These are phyloP conservation scores for Gymnoscopelus braueri DNA, from an alignment of 2,797 vertebrate genomes.

Conservation along the genomic window DNA sequence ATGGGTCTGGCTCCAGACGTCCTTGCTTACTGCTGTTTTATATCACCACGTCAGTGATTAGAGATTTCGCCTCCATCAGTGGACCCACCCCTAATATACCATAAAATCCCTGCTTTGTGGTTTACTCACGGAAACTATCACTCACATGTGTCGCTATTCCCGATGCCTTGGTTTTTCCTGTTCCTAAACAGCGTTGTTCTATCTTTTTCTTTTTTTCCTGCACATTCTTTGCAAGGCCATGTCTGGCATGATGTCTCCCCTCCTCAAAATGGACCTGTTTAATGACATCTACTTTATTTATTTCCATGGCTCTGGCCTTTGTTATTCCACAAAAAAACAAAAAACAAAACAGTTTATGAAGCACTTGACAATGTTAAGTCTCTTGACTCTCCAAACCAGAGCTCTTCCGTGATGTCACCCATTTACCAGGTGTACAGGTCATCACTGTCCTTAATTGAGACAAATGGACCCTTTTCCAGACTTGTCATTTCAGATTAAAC, in stretches of 20 bases:
- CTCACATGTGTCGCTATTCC: constrained; percentile 55
- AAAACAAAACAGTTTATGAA: constrained; percentile 48
- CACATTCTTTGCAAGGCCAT: constrained; percentile 30
- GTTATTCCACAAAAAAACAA: constrained; percentile 73
- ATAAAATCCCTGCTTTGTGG: constrained; percentile 45
- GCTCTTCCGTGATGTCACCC: constrained; percentile 78
- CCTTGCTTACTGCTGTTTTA: constrained; percentile 57
- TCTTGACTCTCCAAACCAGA: constrained; percentile 50
- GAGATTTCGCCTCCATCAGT: constrained; percentile 70
- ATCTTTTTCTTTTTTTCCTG: no score
- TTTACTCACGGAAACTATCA: constrained; percentile 78
- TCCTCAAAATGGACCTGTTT: constrained; percentile 63
- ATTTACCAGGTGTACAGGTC: constrained; percentile 68
- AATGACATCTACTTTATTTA: constrained; percentile 61
- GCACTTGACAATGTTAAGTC: constrained; percentile 68
- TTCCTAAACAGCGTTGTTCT: constrained; percentile 38
- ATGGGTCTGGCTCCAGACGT: constrained; percentile 12
- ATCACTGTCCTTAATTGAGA: neutral
- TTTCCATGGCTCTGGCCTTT: constrained; percentile 68
- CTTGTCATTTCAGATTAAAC: no score
- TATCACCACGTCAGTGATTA: constrained; percentile 67
- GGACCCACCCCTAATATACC: constrained; percentile 50
- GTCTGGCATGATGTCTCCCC: constrained; percentile 59
- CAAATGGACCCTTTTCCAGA: no score
- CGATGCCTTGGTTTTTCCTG: constrained; percentile 21